Base-by-base conservation (phyloP, 1,140 invertebrate species). In the Caerostris darwini region DNA sequence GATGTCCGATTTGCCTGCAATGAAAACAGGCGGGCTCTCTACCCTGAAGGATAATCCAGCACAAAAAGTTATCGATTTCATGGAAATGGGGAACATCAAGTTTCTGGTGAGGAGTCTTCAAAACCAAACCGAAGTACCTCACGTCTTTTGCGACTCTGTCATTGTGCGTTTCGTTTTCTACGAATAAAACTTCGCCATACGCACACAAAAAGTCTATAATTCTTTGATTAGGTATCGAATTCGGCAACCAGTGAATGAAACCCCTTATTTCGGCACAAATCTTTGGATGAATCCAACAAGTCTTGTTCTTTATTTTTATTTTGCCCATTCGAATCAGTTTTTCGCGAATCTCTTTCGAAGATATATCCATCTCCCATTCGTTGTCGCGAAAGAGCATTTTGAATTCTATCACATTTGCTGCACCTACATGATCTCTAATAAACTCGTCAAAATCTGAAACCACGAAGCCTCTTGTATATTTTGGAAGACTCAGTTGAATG, bases 231-330 rank as follows among this genome's bases (percentile, higher is more conserved):
- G 57, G 17, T 7, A 93, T 59, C 12, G 57, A 53, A 19, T 57
- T 93, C 12, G 92, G 92, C 7, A 93, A 7, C 92, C 92, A 93
- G n/a, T 87, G 83, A 4, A 93, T 58, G 12, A 69, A 87, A 34
- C 92, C 92, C n/a, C 92, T 56, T 2, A 93, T 64, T 86, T 93
- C 92, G 5, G 53, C 17, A 6, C 14, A 34, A 19, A n/a, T 61
- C 4, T 87, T 17, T 50, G 83, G 83, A 34, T 8, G 53, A 8
- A 93, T 93, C 92, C 92, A 87, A n/a, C 82, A 86, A 57, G 82
- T 67, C 12, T 83, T 67, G 3, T 12, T 34, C 1, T 87, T 87
- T 10, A 93, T 87, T 53, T 64, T 93, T 2, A 58, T 87, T 12
- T 59, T 83, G 1, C 83, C 64, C n/a, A 71, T 61, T 50, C 64